A percentile compares a stretch with the other conserved stretches of the same genome.
Evolutionary conservation across 2,888 invertebrate genomes (phyloP).

Genomic region (Bedellia somnulentella): DNA sequence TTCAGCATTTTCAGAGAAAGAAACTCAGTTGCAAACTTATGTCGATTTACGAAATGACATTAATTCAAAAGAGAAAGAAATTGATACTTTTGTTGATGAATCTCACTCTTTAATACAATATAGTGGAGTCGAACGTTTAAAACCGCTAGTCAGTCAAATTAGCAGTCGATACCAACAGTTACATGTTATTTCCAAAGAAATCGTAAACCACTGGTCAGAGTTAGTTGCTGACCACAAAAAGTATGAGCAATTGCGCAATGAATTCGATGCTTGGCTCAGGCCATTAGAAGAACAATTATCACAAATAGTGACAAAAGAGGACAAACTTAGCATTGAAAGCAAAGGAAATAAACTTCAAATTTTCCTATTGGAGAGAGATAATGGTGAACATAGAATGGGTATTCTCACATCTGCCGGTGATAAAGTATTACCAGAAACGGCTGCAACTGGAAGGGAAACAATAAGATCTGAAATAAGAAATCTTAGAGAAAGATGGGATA

Average conservation of each 20-base stretch:
- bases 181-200: conserved; percentile 81
- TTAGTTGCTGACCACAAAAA: conserved; percentile 81
- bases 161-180: conserved; percentile 83
- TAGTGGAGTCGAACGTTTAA: conserved; percentile 83
- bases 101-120: conserved; percentile 84
- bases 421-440: conserved; percentile 89
- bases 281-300: conserved; percentile 70
- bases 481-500: conserved; percentile 86
- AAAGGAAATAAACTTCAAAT: conserved; percentile 71
- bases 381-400: conserved; percentile 78
- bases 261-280: conserved; percentile 76
- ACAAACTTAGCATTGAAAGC: conserved; percentile 66
- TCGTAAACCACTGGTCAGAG: conserved; percentile 80
- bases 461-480: conserved; percentile 83
- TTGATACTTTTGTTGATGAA: conserved; percentile 86
- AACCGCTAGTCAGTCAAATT: conserved; percentile 86
- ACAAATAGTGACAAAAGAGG: conserved; percentile 66
- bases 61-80: conserved; percentile 76
- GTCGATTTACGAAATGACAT: conserved; percentile 77
- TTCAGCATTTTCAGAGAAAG: conserved; percentile 80
- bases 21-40: conserved; percentile 70
- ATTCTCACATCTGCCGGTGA: conserved; percentile 79
- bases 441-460: conserved; percentile 86
- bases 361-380: conserved; percentile 77
- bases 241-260: conserved; percentile 74